Evolutionary conservation across 2,888 invertebrate genomes (phyloP).

Genomic region (Tromatobia lineatoria): DNA sequence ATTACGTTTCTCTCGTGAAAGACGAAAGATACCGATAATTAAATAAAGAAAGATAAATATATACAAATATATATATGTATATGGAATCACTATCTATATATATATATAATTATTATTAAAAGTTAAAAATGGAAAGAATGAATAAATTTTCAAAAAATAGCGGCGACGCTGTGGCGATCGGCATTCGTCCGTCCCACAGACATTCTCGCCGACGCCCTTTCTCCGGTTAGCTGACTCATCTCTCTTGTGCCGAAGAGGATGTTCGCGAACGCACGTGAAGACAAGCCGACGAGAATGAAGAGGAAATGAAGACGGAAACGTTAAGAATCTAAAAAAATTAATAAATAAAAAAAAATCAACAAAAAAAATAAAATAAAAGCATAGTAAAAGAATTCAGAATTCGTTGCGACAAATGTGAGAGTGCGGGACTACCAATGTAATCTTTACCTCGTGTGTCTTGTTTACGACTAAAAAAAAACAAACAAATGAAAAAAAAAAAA

Average conservation of each 20-base stretch:
- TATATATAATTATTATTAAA: conserved; percentile 46
- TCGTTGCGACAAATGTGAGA: conserved; percentile 63
- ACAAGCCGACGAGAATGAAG: conserved; percentile 41
- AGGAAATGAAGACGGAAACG: neutral
- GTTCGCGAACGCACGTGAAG: conserved; percentile 30
- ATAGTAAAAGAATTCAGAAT: conserved; percentile 60
- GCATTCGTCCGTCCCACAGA: conserved; percentile 38
- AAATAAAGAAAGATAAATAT: conserved; percentile 23
- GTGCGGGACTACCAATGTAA: conserved; percentile 72
- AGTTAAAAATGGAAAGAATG: neutral
- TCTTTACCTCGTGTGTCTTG: conserved; percentile 84
- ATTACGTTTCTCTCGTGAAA: conserved; percentile 42
- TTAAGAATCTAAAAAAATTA: neutral
- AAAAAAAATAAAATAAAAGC: conserved; percentile 35
- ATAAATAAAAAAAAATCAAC: conserved; percentile 16
- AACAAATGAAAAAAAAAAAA: conserved; percentile 74
- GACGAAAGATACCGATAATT: conserved; percentile 44
- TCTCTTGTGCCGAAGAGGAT: conserved; percentile 34
- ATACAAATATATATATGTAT: conserved; percentile 13
- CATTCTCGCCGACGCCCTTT: conserved; percentile 52
- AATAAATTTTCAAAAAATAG: neutral
- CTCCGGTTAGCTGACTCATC: conserved; percentile 30
- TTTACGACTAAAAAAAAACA: conserved; percentile 79
- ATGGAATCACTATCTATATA: no score
- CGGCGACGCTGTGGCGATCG: conserved; percentile 31